Evolutionary conservation across 1,140 invertebrate species (phyloP), one percentile per base, ranked within the genome.

Genomic region (Drosophila kikkawai): DNA sequence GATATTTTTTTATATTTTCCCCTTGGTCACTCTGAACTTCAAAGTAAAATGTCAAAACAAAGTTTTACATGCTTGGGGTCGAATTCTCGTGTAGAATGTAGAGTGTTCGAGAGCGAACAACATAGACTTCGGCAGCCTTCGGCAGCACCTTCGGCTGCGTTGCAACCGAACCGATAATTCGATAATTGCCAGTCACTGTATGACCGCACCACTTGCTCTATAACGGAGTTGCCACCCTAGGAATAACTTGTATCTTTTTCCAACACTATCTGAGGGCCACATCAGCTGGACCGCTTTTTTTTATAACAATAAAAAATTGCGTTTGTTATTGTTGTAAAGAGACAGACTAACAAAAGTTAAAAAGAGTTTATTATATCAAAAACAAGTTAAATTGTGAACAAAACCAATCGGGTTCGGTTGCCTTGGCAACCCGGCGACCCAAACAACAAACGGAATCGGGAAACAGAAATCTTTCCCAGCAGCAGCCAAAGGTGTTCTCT

Each of bases 371-470:
- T 1, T 22, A 36, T 9, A 22, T 1, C 2, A 22, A 22, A 15
- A 0, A 53, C 9, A 55, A 37, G 22, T 22, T 0, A 22, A 37
- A 37, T 17, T 55, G 34, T 55, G 19, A 37, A 15, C 7, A 8
- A 37, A 37, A 22, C 0, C 34, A 15, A 37, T 9, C 36, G 34
- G 13, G 9, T 37, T 37, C 34, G 51, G 53, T 56, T 56, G 53
- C 53, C 53, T n/a, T 39, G 53, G 36, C 53, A 15, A 56, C 53
- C 34, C 53, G 36, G 53, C 36, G 19, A 41, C 37, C 34, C 19
- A 39, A 56, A 39, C 53, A 56, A 26, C 19, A 22, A 11, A 37
- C 19, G 13, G 19, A 56, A 39, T 56, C 13, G 13, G 34, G 11
- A 56, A 56, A 11, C 53, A 3, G 9, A 51, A 32, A 51, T 51